These are phyloP conservation scores for Scaptomyza polygonia DNA, from an alignment of 2,888 invertebrate species.

Conservation along the genomic window DNA sequence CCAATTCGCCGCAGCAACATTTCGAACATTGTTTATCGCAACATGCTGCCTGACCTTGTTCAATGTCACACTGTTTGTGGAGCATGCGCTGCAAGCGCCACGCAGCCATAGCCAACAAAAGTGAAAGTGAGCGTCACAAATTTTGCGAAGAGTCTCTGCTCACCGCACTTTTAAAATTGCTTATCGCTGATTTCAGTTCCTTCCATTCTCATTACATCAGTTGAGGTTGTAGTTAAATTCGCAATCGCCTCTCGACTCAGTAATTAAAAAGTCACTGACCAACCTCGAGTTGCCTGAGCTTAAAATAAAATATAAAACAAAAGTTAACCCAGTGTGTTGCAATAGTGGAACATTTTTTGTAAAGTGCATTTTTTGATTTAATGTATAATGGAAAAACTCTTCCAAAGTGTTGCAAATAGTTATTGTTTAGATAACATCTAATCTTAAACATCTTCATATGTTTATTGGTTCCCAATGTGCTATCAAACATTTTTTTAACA, in stretches of 20 bases:
- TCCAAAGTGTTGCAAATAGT: background rate
- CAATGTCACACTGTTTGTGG: slow-evolving; percentile 60
- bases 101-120: slow-evolving; percentile 42
- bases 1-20: slow-evolving; percentile 26
- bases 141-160: background rate
- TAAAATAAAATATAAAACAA: background rate
- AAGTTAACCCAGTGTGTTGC: slow-evolving; percentile 7
- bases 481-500: background rate
- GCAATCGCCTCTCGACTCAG: slow-evolving; percentile 52
- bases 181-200: slow-evolving; percentile 35
- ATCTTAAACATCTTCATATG: background rate
- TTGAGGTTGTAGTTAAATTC: slow-evolving; percentile 16
- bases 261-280: slow-evolving; percentile 51
- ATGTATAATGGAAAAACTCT: background rate
- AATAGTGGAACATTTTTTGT: slow-evolving; percentile 3
- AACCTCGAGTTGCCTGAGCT: slow-evolving; percentile 46
- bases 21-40: slow-evolving; percentile 30
- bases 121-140: slow-evolving; percentile 74
- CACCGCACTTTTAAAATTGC: too few relatives aligned
- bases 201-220: slow-evolving; percentile 66
- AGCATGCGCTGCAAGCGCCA: slow-evolving; percentile 57
- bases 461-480: background rate
- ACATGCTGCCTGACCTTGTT: slow-evolving; percentile 76
- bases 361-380: background rate
- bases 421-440: background rate